Evolutionary conservation across 2,113 vertebrate genomes (phyloP).

Genomic region (Dunckerocampus dactyliophorus): DNA sequence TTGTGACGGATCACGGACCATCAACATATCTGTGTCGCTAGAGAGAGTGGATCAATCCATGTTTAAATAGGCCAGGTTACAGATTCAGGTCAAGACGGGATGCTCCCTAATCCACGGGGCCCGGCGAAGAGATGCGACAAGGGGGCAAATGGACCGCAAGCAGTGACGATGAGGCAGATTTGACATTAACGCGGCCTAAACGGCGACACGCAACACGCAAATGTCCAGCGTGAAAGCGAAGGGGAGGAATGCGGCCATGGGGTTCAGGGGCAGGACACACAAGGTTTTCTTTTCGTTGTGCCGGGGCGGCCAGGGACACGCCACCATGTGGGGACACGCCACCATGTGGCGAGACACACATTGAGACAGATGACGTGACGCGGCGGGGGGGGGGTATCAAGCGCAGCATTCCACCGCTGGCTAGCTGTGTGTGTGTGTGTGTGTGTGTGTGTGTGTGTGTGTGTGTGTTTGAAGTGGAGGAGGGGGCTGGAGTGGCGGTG

Average conservation of each 20-base stretch:
- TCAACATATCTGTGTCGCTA: too few species aligned
- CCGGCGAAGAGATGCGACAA: constrained; percentile 20
- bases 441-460: constrained; percentile 54
- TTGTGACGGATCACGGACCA: too few species aligned
- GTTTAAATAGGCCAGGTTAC: constrained; percentile 26
- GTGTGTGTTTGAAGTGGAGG: not conserved
- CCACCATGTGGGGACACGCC: constrained; percentile 37
- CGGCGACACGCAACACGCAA: too few species aligned
- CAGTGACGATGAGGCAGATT: constrained; percentile 20
- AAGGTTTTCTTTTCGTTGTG: too few species aligned
- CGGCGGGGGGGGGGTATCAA: constrained; percentile 53
- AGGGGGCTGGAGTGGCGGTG: too few species aligned
- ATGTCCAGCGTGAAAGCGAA: not conserved
- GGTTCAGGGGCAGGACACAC: not conserved
- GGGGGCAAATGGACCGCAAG: constrained; percentile 44
- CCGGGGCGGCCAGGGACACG: constrained; percentile 41
- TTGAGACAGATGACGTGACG: not conserved
- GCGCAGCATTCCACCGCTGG: constrained; percentile 63
- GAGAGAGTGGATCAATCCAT: not conserved
- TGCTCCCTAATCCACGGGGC: constrained; percentile 44
- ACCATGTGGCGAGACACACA: constrained; percentile 32
- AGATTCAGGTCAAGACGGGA: constrained; percentile 61
- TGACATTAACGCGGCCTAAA: too few species aligned
- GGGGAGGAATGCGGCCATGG: not conserved
- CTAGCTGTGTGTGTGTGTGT: constrained; percentile 42